Conservation (phyloP, 2,113 vertebrate species). For the Dicaeum eximium region DNA sequence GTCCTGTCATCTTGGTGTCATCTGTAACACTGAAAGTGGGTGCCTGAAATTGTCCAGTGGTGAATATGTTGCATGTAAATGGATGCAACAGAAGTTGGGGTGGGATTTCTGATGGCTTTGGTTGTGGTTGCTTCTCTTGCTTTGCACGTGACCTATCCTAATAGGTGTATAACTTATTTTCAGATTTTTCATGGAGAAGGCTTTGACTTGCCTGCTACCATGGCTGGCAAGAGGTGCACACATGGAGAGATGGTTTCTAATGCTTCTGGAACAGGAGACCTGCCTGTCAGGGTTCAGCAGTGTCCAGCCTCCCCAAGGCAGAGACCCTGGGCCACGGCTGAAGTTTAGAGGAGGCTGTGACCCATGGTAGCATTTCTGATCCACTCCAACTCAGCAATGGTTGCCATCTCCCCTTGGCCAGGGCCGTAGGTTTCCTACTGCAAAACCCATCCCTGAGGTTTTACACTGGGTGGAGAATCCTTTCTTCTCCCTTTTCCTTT, state of each 20-base stretch:
- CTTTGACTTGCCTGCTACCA: neutral
- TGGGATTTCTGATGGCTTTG: neutral
- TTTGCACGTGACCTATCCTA: neutral
- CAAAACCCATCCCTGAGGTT: neutral
- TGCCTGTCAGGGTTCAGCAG: neutral
- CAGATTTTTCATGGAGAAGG: neutral
- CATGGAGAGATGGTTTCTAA: neutral
- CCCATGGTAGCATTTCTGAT: neutral
- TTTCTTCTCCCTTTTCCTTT: neutral
- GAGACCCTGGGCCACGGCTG: neutral
- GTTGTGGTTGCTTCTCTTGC: neutral
- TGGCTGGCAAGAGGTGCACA: neutral
- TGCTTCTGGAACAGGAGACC: neutral
- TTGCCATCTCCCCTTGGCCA: neutral
- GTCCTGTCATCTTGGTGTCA: neutral
- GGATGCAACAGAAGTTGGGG: neutral
- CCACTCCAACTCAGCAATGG: accelerated
- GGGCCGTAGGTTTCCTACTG: neutral
- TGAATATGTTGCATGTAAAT: neutral
- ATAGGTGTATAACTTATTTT: neutral
- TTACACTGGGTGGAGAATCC: neutral
- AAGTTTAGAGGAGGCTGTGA: neutral
- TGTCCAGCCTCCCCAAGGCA: neutral
- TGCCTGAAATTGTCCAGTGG: neutral
- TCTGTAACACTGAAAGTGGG: neutral